phyloP scores from a whole-genome alignment of 2,797 vertebrate genomes.

The Gila robusta region DNA sequence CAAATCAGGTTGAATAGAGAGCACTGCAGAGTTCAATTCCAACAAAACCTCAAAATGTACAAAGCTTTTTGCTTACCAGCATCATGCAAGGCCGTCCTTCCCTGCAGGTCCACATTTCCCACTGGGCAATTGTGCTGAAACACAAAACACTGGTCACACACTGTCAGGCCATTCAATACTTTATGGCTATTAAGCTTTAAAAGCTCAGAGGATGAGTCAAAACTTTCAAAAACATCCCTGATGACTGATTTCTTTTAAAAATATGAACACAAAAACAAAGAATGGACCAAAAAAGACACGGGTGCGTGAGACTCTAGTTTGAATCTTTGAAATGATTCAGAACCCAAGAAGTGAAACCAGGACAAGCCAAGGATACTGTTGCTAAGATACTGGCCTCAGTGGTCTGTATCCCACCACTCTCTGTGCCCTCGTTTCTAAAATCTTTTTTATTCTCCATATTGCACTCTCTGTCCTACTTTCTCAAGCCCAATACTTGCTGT shows the following conservation, averaged over 20 bases:
- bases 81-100: constrained; percentile 93
- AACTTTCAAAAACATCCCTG: constrained; percentile 7
- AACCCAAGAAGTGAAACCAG: constrained; percentile 38
- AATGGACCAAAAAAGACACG: not conserved
- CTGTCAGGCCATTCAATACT: not conserved
- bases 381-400: constrained; percentile 38
- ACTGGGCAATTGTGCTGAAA: constrained; percentile 93
- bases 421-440: constrained; percentile 12
- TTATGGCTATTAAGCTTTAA: not conserved
- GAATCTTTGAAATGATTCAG: constrained; percentile 9
- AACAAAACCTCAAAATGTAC: not conserved
- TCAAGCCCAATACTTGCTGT: not conserved
- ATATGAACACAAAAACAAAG: not conserved
- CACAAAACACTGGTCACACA: constrained; percentile 40
- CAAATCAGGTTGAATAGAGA: not conserved
- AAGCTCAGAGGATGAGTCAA: constrained; percentile 12
- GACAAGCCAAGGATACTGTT: constrained; percentile 44
- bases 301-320: not conserved
- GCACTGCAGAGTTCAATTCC: not conserved
- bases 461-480: constrained; percentile 8
- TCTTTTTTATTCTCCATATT: not conserved
- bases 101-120: constrained; percentile 93
- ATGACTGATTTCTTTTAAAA: not conserved
- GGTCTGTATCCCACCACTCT: not conserved
- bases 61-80: constrained; percentile 82